phyloP scores from a whole-genome alignment of 1,140 invertebrate species.

The Drosophila sturtevanti region DNA sequence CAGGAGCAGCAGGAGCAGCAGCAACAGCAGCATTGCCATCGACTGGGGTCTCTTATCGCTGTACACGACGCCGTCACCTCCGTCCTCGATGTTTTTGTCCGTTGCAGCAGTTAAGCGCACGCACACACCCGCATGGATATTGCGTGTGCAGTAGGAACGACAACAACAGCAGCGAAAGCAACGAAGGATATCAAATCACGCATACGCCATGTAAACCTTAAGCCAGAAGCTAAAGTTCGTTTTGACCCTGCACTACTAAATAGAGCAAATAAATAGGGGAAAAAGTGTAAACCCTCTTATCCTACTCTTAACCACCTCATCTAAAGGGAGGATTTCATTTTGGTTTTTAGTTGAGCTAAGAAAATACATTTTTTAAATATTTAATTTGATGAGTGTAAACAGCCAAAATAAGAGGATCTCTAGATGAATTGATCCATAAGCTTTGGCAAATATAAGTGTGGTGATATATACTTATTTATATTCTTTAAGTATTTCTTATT shows the following conservation, averaged over 20 bases:
- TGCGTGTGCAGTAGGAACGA: slow-evolving; percentile 54
- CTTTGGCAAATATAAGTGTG: too few relatives aligned
- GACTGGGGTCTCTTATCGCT: slow-evolving; percentile 53
- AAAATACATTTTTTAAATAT: background rate
- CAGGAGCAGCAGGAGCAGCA: slow-evolving; percentile 31
- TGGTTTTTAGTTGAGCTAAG: background rate
- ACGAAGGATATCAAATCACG: slow-evolving; percentile 37
- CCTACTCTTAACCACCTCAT: background rate
- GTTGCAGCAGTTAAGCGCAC: slow-evolving; percentile 72
- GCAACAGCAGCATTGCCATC: slow-evolving; percentile 14
- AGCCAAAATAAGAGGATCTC: too few relatives aligned
- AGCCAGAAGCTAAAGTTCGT: slow-evolving; percentile 13
- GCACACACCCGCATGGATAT: slow-evolving; percentile 61
- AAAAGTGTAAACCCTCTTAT: background rate
- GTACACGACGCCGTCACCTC: background rate
- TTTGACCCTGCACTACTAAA: slow-evolving; percentile 57
- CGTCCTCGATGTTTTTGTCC: slow-evolving; percentile 8
- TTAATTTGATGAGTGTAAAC: background rate
- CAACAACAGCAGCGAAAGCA: background rate
- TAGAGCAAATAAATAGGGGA: slow-evolving; percentile 69
- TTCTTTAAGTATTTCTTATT: too few relatives aligned
- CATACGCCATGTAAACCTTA: slow-evolving; percentile 46
- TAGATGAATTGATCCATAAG: too few relatives aligned
- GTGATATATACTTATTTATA: too few relatives aligned
- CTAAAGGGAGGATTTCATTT: background rate